These are phyloP conservation scores for Pteropus rufus DNA, from an alignment of 2,797 vertebrate genomes.

Conservation along the genomic window DNA sequence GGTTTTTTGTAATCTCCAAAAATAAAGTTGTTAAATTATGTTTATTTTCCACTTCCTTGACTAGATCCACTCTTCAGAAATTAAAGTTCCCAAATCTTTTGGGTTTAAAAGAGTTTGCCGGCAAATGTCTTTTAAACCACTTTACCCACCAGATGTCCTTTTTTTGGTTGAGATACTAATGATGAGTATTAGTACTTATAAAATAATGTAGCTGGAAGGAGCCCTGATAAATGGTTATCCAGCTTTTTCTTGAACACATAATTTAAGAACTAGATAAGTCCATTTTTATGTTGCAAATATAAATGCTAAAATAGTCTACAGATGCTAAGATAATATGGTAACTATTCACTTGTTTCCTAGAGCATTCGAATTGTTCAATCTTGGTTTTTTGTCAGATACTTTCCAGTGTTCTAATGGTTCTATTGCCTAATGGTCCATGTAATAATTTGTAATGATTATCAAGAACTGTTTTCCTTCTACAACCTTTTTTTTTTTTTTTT, in stretches of 20 bases:
- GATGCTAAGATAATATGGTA: neutral
- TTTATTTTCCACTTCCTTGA: constrained; percentile 31
- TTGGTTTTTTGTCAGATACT: constrained; percentile 9
- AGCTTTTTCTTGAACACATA: constrained; percentile 32
- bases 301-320: neutral
- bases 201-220: constrained; percentile 12
- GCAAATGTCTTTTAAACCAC: constrained; percentile 19
- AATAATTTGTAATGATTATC: constrained; percentile 15
- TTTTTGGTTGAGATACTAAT: neutral
- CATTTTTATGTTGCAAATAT: constrained; percentile 24
- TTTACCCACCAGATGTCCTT: neutral
- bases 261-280: constrained; percentile 5
- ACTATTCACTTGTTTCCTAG: neutral
- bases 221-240: neutral
- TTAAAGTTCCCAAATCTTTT: constrained; percentile 10
- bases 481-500: neutral
- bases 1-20: neutral
- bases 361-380: neutral
- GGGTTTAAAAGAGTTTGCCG: constrained; percentile 32
- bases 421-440: neutral
- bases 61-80: constrained; percentile 31
- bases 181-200: constrained; percentile 23
- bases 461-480: constrained; percentile 4
- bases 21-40: neutral
- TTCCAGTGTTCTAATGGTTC: neutral